Evolutionary conservation across 1,140 invertebrate genomes (phyloP).

Genomic region (Homalodisca vitripennis): DNA sequence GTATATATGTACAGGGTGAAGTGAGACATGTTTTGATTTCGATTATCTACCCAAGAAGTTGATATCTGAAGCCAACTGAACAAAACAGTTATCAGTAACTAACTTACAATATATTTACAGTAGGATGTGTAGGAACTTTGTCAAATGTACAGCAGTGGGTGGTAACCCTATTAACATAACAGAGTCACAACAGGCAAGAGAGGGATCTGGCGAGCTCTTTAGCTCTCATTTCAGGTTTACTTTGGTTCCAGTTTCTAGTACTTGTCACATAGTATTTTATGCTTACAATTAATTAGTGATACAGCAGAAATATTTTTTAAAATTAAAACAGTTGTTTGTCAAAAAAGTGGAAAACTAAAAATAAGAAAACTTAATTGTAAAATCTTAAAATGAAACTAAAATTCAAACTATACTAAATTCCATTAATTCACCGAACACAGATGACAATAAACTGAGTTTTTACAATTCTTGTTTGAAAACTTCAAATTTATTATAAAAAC

Average conservation of each 20-base stretch:
- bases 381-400: too few species aligned
- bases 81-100: not conserved
- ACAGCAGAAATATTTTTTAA: not conserved
- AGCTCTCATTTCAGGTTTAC: not conserved
- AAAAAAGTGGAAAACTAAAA: too few species aligned
- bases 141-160: not conserved
- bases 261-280: not conserved
- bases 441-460: too few species aligned
- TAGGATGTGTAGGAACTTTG: constrained; percentile 13
- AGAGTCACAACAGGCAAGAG: not conserved
- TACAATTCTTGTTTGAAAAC: too few species aligned
- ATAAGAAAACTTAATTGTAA: too few species aligned
- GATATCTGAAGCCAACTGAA: not conserved
- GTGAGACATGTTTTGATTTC: not conserved
- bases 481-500: too few species aligned
- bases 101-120: not conserved
- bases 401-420: too few species aligned
- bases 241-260: not conserved
- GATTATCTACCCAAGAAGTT: not conserved
- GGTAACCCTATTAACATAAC: not conserved
- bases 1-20: not conserved
- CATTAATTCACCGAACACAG: too few species aligned
- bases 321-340: not conserved
- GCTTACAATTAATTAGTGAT: not conserved
- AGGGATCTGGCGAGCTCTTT: not conserved